Conservation (phyloP, 2,888 invertebrate genomes). For the Hydrotaea cyrtoneurina region DNA sequence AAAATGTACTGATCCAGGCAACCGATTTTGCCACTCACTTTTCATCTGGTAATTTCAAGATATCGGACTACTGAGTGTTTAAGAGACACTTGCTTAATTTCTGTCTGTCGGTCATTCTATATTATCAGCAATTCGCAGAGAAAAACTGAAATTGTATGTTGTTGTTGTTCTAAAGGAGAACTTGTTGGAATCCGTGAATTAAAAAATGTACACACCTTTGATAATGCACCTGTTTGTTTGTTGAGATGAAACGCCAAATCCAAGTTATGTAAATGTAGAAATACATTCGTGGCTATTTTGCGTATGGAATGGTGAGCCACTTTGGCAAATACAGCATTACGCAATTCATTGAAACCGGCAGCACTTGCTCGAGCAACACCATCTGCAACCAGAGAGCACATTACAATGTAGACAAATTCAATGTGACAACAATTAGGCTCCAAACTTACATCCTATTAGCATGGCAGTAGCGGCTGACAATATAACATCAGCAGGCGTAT, state of each 20-base stretch:
- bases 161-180: too few species aligned
- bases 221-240: constrained; percentile 96
- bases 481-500: constrained; percentile 90
- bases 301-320: constrained; percentile 99
- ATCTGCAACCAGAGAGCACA: constrained; percentile 84
- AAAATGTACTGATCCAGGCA: too few species aligned
- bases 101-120: too few species aligned
- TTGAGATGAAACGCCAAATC: constrained; percentile 96
- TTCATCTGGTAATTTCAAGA: too few species aligned
- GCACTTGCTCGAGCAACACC: constrained; percentile 95
- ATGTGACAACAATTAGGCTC: constrained; percentile 19
- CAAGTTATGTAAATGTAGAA: constrained; percentile 95
- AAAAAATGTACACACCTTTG: constrained; percentile 89
- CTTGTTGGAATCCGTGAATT: too few species aligned
- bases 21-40: too few species aligned
- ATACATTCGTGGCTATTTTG: constrained; percentile 96
- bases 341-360: constrained; percentile 95
- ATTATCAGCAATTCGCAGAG: too few species aligned
- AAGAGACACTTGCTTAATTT: too few species aligned
- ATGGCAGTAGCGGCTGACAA: constrained; percentile 89
- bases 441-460: constrained; percentile 91
- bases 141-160: too few species aligned
- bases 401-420: too few species aligned
- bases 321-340: constrained; percentile 98
- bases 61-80: too few species aligned